Evolutionary conservation across 2,797 vertebrate genomes (phyloP), one percentile per base, ranked within the genome.

Genomic region (Peromyscus attwateri): DNA sequence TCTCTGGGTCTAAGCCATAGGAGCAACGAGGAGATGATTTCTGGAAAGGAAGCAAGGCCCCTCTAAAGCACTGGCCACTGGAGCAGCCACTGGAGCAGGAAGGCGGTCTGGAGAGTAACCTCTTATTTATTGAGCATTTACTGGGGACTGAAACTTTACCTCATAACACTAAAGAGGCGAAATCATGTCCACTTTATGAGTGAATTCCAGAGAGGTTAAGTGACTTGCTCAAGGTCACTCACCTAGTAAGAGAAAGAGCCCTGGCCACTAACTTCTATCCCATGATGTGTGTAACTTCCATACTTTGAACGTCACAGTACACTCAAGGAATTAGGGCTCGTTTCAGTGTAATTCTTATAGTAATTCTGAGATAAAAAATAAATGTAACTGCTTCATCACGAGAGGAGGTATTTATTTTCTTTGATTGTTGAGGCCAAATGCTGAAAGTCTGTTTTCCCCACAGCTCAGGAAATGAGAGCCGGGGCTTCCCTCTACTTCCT

Each of bases 341-440:
- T 84, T 89, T 94, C 43, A 89, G 46, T 3, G 76, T 64, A 95
- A 92, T 93, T 92, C 66, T 93, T 68, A 87, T 1, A 94, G 21
- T 52, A 85, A 83, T 89, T 96, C 64, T 88, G 84, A 89, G 23
- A 37, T 83, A 93, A 95, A 92, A 93, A 92, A 12, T 25, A 91
- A 79, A 83, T 40, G 52, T 31, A 40, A 66, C 87, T 87, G 85
- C 6, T 49, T 40, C 25, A 76, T 34, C 29, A 66, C 89, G 31
- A 55, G 62, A 93, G 46, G 27, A 97, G 76, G 46, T 52, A 79
- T 57, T 82, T 95, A 62, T 92, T 85, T 60, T 60, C 71, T 55
- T 92, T 76, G 16, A 85, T 85, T 90, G 94, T n/a, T 94, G 19
- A 84, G 91, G 93, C 57, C 70, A 91, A 46, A 71, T 75, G 49